Evolutionary conservation across 2,797 vertebrate species (phyloP), one percentile per base, ranked within the genome.

Genomic region (Syngnathus acus): DNA sequence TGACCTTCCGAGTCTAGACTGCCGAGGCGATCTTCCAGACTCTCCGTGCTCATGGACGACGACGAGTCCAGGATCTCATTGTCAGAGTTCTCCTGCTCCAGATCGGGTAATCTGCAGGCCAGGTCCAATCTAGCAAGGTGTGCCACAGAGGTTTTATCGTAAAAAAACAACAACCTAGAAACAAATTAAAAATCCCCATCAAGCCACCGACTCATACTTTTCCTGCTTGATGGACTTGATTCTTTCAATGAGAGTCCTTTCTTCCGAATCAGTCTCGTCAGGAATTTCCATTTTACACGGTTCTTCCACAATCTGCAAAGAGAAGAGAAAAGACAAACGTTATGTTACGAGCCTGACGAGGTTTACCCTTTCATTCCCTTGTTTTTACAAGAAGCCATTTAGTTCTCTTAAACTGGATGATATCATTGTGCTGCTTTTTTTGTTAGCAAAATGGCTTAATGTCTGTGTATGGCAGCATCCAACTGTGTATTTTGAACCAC

Each of bases 211-310:
- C 32, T 38, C 93, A 92, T 72, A 96, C 96, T 98, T 99, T 71
- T 97, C 94, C 72, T 97, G 88, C 76, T 98, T 99, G 76, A 99
- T 93, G 6, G 94, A 96, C 76, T 84, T 92, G 67, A 99, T 94
- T 71, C 92, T 92, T 39, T 96, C 90, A 0, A 97, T 90, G 69
- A 99, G 92, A 42, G 88, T 90, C 66, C 72, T 91, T 65, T 94
- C 85, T 19, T 89, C 91, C 0, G 83, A 68, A 1, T 79, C 68
- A 0, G 70, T 39, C 3, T 50, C 75, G 1, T 62, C 6, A 42
- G 74, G 64, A 68, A 39, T 3, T 2, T 77, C 37, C 39, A 65
- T 21, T 37, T 77, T 40, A 6, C 63, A 68, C 6, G 72, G 68
- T 60, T 76, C 80, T 72, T 90, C 89, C 68, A 80, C 40, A 42